These are phyloP conservation scores for Heliangelus exortis DNA, from an alignment of 2,797 vertebrate species.

Conservation along the genomic window DNA sequence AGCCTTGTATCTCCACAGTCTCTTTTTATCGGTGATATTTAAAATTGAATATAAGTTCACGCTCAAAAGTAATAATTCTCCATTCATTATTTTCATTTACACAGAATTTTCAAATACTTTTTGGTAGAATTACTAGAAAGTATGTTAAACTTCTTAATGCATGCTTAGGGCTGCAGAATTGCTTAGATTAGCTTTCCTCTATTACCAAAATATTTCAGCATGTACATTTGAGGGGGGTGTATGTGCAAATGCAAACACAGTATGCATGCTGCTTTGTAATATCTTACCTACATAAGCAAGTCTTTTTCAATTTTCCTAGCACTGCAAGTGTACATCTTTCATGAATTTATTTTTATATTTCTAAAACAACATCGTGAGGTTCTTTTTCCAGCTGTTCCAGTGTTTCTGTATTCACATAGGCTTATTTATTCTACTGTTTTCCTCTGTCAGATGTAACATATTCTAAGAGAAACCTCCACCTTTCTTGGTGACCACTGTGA, in stretches of 20 bases:
- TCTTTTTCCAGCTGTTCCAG: background rate
- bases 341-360: background rate
- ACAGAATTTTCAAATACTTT: background rate
- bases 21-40: background rate
- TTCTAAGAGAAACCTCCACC: slow-evolving; percentile 30
- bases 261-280: background rate
- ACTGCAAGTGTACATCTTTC: background rate
- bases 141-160: background rate
- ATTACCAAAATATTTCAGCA: background rate
- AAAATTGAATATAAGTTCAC: background rate
- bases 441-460: background rate
- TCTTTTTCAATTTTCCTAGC: background rate
- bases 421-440: slow-evolving; percentile 26
- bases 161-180: background rate
- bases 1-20: background rate
- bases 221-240: background rate
- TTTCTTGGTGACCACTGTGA: background rate
- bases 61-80: background rate
- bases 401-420: slow-evolving; percentile 52
- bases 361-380: background rate
- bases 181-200: background rate
- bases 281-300: background rate
- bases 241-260: background rate
- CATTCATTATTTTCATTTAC: background rate
- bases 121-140: background rate